Evolutionary conservation across 2,888 invertebrate genomes (phyloP).

Genomic region (Pecten maximus): DNA sequence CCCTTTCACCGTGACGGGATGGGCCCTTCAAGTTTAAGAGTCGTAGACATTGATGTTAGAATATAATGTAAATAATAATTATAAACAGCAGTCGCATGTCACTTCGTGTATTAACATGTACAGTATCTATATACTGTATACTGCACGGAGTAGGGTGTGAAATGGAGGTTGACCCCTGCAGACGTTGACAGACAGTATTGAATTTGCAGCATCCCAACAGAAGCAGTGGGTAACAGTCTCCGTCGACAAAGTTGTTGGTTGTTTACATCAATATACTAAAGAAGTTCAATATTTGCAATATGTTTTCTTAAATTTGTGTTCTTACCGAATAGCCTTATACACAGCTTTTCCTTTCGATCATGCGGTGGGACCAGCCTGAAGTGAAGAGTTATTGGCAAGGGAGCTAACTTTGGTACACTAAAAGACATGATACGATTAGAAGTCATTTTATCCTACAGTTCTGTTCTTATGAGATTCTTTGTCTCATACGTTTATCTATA

Average conservation of each 20-base stretch:
- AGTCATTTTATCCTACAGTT: too few species aligned
- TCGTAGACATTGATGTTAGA: too few species aligned
- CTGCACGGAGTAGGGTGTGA: background rate
- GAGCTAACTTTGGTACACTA: background rate
- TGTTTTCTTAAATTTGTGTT: background rate
- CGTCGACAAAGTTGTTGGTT: background rate
- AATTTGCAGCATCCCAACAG: too few species aligned
- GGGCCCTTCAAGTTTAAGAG: too few species aligned
- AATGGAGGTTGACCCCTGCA: constrained; percentile 27
- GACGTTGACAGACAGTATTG: background rate
- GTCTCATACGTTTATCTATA: too few species aligned
- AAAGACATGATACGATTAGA: too few species aligned
- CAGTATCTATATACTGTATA: too few species aligned
- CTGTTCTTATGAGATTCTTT: too few species aligned
- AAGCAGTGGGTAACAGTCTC: background rate
- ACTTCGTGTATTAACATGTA: too few species aligned
- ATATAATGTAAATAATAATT: too few species aligned
- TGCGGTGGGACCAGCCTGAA: background rate
- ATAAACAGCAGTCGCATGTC: too few species aligned
- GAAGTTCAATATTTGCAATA: background rate
- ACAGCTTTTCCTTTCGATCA: background rate
- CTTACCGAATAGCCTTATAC: background rate
- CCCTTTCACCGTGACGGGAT: too few species aligned
- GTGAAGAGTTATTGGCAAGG: background rate
- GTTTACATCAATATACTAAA: background rate